phyloP scores from a whole-genome alignment of 2,888 invertebrate genomes.

The Luperina nickerlii region DNA sequence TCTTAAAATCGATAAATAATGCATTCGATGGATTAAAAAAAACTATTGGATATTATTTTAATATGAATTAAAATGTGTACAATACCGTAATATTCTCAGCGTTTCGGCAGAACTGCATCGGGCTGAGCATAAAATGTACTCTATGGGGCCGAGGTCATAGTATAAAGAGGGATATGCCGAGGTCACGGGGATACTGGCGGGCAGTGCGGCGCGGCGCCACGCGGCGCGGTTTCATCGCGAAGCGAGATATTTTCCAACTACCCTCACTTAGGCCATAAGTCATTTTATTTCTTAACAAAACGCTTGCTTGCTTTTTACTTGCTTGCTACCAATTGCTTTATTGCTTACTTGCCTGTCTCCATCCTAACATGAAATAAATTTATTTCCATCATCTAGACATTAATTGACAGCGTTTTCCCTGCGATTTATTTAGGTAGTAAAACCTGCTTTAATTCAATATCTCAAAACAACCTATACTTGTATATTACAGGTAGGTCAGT shows the following conservation, averaged over 20 bases:
- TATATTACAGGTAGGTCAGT: too few species aligned
- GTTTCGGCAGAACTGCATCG: neutral
- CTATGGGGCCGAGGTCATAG: too few species aligned
- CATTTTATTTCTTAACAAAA: neutral
- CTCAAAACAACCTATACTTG: neutral
- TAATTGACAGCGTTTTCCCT: neutral
- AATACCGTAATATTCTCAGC: neutral
- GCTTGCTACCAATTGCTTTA: neutral
- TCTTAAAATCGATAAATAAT: neutral
- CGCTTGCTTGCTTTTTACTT: neutral
- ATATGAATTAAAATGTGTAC: neutral
- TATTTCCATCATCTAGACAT: neutral
- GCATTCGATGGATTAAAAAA: neutral
- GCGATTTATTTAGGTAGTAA: neutral
- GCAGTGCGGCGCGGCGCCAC: too few species aligned
- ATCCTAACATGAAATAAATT: neutral
- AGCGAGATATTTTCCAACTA: neutral
- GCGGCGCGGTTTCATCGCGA: neutral
- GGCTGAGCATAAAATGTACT: too few species aligned
- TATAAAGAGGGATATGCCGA: too few species aligned
- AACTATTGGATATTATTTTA: neutral
- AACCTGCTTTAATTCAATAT: slow-evolving; percentile 23
- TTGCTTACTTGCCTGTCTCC: neutral
- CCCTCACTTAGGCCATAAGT: neutral
- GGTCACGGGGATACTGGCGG: neutral